Base-by-base conservation (phyloP, 2,113 vertebrate genomes). In the Eupsittula cactorum region DNA sequence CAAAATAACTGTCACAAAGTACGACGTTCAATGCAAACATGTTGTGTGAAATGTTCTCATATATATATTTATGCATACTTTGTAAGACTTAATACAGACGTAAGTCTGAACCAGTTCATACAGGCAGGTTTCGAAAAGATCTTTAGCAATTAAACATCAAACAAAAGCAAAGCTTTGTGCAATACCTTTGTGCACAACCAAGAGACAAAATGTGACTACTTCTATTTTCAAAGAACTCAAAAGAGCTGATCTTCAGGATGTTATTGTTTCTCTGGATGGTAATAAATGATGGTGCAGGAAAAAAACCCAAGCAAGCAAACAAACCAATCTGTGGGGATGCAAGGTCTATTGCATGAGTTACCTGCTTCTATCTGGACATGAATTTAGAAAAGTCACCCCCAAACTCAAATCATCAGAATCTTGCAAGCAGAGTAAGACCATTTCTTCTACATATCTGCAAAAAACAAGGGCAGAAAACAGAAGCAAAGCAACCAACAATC, bases 181-280 rank as follows among this genome's bases (percentile, higher is more conserved):
- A 75, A 73, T 20, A 57, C 24, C 37, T 53, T 35, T 31, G 13
- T 33, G 37, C 53, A 59, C n/a, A 89, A 65, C 6, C 6, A 80
- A 49, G 18, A 44, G 24, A 19, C 9, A 62, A 82, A 73, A 0
- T 0, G 2, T 39, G 11, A 39, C 18, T 21, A 69, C 64, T n/a
- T 80, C 69, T 60, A 46, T 64, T 92, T 88, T 74, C 17, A 60
- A 84, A 73, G 9, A 79, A 60, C 11, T 49, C 20, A 18, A 21
- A 41, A 73, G 28, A 95, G 68, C 21, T 83, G 14, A 35, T 88
- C 57, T 37, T 84, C 1, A 37, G 11, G 33, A 16, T 49, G 42
- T n/a, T 75, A 33, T 10, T 16, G 15, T 24, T 86, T 55, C n/a
- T 6, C 17, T 53, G 29, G 25, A 41, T 27, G 13, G 69, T 21